These are phyloP conservation scores for Nipponia nippon DNA, from an alignment of 2,113 vertebrate species.

Conservation along the genomic window DNA sequence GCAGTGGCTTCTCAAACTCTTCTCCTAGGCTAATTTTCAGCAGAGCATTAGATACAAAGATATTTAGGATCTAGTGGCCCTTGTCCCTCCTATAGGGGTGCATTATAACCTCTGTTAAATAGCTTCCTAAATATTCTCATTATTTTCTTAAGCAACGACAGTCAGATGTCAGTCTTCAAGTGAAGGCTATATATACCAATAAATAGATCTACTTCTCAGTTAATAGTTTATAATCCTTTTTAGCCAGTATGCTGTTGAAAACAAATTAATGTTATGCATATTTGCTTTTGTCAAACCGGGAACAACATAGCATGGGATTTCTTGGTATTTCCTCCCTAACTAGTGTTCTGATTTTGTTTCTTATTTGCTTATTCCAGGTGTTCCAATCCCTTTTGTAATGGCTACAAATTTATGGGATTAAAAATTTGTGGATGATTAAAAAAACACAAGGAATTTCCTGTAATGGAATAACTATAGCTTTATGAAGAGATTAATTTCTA, in stretches of 20 bases:
- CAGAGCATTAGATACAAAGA: neutral
- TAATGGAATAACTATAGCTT: neutral
- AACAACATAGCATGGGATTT: neutral
- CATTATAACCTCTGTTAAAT: neutral
- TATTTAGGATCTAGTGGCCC: neutral
- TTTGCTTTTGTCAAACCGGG: neutral
- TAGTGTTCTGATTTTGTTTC: neutral
- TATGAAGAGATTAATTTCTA: neutral
- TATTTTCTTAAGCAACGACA: neutral
- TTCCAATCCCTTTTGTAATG: neutral
- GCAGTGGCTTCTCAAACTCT: neutral
- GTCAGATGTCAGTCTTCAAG: neutral
- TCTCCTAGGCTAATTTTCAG: neutral
- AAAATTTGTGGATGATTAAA: neutral
- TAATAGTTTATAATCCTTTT: neutral
- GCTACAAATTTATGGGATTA: neutral
- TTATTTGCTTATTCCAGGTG: neutral
- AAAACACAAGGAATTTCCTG: neutral
- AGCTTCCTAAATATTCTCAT: neutral
- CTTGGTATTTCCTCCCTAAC: neutral
- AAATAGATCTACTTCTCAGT: neutral
- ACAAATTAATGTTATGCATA: neutral
- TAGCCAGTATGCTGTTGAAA: neutral
- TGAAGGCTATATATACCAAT: neutral
- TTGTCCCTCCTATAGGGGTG: neutral